Percentiles rank a stretch among this genome's conserved stretches.
phyloP scores from a whole-genome alignment of 1,140 invertebrate species.

The Drosophila pruinosa region DNA sequence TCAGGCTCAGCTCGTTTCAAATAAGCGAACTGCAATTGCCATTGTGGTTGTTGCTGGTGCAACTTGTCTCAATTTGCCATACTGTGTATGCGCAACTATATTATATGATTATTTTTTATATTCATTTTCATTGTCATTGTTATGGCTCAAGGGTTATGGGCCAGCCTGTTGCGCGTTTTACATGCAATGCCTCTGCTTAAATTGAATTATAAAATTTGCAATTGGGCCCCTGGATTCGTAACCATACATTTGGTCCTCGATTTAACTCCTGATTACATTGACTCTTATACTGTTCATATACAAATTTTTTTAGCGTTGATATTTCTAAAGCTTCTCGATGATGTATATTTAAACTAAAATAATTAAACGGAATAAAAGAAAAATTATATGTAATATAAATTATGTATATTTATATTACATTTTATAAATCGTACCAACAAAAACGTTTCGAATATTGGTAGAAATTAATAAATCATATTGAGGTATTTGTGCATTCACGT shows the following conservation, averaged over 20 bases:
- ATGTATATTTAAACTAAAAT: not conserved
- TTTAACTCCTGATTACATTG: not conserved
- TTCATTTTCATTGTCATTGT: constrained; percentile 73
- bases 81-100: constrained; percentile 66
- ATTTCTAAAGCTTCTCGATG: too few species aligned
- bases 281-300: too few species aligned
- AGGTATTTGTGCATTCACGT: too few species aligned
- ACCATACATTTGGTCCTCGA: not conserved
- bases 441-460: too few species aligned
- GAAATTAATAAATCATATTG: too few species aligned
- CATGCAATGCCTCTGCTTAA: constrained; percentile 34
- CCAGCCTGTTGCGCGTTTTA: constrained; percentile 61
- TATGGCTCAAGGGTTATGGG: constrained; percentile 64
- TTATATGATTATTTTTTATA: constrained; percentile 76
- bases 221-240: constrained; percentile 19
- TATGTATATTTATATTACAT: too few species aligned
- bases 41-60: constrained; percentile 20
- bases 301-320: too few species aligned
- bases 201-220: constrained; percentile 66
- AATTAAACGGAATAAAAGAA: too few species aligned
- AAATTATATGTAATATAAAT: too few species aligned
- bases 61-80: constrained; percentile 57
- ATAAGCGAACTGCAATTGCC: constrained; percentile 1
- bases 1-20: constrained; percentile 16
- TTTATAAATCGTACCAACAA: too few species aligned